These are phyloP conservation scores for Euwallacea fornicatus DNA, from an alignment of 1,140 invertebrate species.

Conservation along the genomic window DNA sequence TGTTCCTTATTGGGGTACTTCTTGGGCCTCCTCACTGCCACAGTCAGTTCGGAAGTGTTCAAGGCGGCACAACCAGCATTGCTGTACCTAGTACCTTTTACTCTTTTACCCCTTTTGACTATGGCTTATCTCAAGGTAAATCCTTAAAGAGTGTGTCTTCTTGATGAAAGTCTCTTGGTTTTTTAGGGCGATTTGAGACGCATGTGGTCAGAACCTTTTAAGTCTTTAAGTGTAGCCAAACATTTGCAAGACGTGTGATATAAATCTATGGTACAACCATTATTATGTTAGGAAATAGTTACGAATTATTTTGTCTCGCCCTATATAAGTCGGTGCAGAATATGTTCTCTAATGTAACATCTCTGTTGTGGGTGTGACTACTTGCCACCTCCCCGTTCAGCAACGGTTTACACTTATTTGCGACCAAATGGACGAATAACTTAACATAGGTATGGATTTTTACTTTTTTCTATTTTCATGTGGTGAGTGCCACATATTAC, in stretches of 20 bases:
- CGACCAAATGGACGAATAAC: no score
- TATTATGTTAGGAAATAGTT: slow-evolving; percentile 29
- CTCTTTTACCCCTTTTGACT: slow-evolving; percentile 89
- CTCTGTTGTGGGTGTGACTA: neutral
- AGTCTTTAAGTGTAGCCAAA: slow-evolving; percentile 74
- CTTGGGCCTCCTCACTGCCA: slow-evolving; percentile 93
- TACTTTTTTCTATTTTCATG: no score
- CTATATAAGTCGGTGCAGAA: neutral
- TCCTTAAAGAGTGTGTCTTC: neutral
- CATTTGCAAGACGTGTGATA: slow-evolving; percentile 71
- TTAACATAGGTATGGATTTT: no score
- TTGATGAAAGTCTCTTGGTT: slow-evolving; percentile 25
- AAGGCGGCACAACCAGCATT: slow-evolving; percentile 97
- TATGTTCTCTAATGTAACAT: neutral
- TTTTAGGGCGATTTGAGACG: slow-evolving; percentile 89
- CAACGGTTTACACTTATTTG: no score
- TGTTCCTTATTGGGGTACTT: slow-evolving; percentile 98
- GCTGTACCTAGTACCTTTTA: slow-evolving; percentile 96
- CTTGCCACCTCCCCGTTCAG: no score
- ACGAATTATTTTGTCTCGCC: neutral
- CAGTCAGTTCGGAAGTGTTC: slow-evolving; percentile 95
- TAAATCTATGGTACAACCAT: slow-evolving; percentile 37
- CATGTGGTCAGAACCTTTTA: slow-evolving; percentile 98
- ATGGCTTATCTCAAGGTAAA: slow-evolving; percentile 96
- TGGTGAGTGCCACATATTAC: no score